Evolutionary conservation across 2,888 invertebrate genomes (phyloP), one percentile per base, ranked within the genome.

Genomic region (Parascotia fuliginaria): DNA sequence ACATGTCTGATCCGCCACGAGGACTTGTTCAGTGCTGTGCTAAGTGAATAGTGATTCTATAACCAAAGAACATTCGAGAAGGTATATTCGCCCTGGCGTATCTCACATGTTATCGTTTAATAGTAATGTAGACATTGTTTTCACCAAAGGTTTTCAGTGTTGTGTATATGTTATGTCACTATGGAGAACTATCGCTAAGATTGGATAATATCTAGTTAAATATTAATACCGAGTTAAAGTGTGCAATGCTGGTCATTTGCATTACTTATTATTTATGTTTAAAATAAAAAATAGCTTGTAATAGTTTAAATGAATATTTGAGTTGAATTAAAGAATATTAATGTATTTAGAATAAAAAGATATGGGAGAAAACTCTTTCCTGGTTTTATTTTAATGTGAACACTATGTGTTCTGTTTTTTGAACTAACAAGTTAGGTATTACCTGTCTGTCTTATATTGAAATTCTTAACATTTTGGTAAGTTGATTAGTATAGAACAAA

Each of bases 281-380:
- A 86, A 86, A 84, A 81, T 66, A 79, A 81, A 80, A 86, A 87
- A 89, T 92, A 92, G 92, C 92, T 90, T 92, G 87, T 92, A 92
- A 91, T 91, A 92, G 92, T 91, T 90, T 89, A 87, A 91, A 87
- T 88, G 81, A 90, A 87, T 86, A 90, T 89, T 91, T 92, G 89
- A 91, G 90, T 91, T 92, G 90, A 87, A 87, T 88, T 89, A 89
- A 88, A 89, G 83, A 92, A 92, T 90, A 92, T 92, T 91, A 92
- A 92, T 92, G 92, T 92, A 92, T 92, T 90, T 92, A 92, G 92
- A 92, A 89, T 92, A 91, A 92, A 90, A 91, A 91, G 89, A 90
- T 88, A 90, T 90, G 89, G 89, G 87, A 88, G 85, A 85, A 86
- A 85, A 81, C 62, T 78, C 65, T 63, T 54, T 60, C 61, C 43